Percentiles rank a stretch among this genome's conserved stretches.
Evolutionary conservation across 92 coral and sea anemone genomes (phyloP).

Genomic region (Muricea muricata): DNA sequence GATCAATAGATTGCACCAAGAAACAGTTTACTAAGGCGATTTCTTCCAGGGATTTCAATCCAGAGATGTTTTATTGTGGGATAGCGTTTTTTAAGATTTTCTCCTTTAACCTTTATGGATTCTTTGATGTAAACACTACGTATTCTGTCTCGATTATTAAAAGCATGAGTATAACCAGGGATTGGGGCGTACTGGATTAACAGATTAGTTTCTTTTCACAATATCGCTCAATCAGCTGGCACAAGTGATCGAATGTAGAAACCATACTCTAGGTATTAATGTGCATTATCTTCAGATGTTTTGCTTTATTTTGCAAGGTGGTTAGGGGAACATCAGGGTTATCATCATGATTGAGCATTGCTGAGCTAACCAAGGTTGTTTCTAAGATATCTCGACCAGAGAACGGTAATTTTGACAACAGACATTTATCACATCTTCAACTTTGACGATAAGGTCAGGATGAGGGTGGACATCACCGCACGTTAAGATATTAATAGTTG

Average conservation of each 20-base stretch:
- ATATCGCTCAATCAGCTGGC: constrained; percentile 10
- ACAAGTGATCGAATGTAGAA: not conserved
- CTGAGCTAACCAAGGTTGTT: too few relatives aligned
- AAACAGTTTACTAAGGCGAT: constrained; percentile 19
- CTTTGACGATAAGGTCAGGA: too few relatives aligned
- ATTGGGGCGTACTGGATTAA: constrained; percentile 30
- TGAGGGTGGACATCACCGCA: too few relatives aligned
- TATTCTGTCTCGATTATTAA: constrained; percentile 22
- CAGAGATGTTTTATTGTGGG: constrained; percentile 40
- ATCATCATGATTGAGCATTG: too few relatives aligned
- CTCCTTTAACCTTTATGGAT: constrained; percentile 21
- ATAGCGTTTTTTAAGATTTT: constrained; percentile 21
- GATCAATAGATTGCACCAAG: constrained; percentile 43
- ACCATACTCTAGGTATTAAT: constrained; percentile 1
- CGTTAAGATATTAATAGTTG: too few relatives aligned
- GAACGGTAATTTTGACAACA: too few relatives aligned
- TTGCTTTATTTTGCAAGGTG: not conserved
- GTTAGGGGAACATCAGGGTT: too few relatives aligned
- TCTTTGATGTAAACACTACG: constrained; percentile 32
- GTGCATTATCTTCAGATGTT: constrained; percentile 7
- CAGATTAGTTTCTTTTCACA: constrained; percentile 32
- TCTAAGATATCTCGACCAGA: too few relatives aligned
- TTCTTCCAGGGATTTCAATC: constrained; percentile 34
- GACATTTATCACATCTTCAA: too few relatives aligned
- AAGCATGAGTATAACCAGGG: constrained; percentile 27